These are phyloP conservation scores for Eulemur mongoz DNA, from an alignment of 2,797 vertebrate species.

Conservation along the genomic window DNA sequence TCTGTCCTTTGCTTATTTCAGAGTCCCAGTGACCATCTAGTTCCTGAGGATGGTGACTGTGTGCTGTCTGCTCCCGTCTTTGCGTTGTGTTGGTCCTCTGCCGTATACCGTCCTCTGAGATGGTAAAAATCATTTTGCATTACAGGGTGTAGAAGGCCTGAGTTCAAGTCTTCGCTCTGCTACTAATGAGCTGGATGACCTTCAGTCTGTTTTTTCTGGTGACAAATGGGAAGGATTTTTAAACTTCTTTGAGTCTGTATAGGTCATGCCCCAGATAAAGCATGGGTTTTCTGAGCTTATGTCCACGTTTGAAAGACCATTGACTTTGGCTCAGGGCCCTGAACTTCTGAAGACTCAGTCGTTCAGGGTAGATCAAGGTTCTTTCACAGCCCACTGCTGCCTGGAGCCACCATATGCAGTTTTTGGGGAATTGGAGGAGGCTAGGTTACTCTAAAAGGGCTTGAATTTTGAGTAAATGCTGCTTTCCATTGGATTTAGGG, in stretches of 20 bases:
- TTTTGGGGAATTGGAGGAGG: constrained; percentile 9
- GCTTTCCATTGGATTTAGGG: constrained; percentile 66
- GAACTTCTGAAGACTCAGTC: neutral
- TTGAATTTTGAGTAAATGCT: constrained; percentile 54
- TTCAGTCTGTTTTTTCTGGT: neutral
- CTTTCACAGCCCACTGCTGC: neutral
- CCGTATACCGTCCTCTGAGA: neutral
- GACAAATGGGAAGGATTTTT: neutral
- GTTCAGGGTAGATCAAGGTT: neutral
- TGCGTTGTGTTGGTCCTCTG: neutral
- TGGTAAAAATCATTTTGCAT: neutral
- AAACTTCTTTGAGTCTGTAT: neutral
- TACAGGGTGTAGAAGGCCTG: neutral
- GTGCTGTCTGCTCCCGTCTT: neutral
- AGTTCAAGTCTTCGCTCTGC: neutral
- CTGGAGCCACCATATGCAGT: neutral
- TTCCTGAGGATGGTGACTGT: neutral
- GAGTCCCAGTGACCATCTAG: neutral
- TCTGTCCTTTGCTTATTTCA: neutral
- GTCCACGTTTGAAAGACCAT: neutral
- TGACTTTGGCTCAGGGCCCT: neutral
- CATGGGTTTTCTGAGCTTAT: neutral
- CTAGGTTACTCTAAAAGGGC: neutral
- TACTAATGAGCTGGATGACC: neutral
- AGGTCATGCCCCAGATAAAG: neutral